Evolutionary conservation across 2,113 vertebrate species (phyloP), one percentile per base, ranked within the genome.

Genomic region (Tachysurus fulvidraco): DNA sequence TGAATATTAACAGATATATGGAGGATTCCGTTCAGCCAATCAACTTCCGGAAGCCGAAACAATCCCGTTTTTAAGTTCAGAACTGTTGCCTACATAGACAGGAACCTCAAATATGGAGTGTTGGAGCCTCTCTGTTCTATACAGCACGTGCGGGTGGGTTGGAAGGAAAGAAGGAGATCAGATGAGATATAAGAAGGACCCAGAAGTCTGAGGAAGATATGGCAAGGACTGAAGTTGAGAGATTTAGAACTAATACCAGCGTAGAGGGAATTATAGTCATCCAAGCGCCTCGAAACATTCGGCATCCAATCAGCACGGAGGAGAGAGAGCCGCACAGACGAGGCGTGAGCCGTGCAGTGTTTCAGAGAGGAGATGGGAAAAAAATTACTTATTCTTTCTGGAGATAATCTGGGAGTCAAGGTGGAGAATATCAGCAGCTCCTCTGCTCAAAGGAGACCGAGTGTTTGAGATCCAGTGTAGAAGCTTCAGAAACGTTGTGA

Each of bases 201-300:
- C 44, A 28, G 81, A 65, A 44, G 80, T 64, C 11, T n/a, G 13
- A 21, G 79, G 23, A 64, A 82, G 80, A 46, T 64, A 17, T 19
- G 81, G 60, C 44, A 17, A 50, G 25, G 81, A 83, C 44, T 65
- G 60, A 83, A 65, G 41, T 52, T 28, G 12, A 83, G 60, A 83
- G 41, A 65, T 83, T 83, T 83, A n/a, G 80, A 82, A n/a, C 59
- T 82, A 82, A 82, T 82, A 50, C 80, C 80, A 82, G 80, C 17
- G 59, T 64, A 23, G 16, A 50, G 60, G 60, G 81, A 83, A 65
- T 65, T 83, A 65, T 6, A 65, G 81, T 65, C 81, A 83, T 64
- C 81, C 81, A 52, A 83, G 81, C 60, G 44, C 65, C 60, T 83
- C 81, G 7, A 52, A 83, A 65, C 60, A 19, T 83, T 64, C 44